Evolutionary conservation across 2,113 vertebrate genomes (phyloP).

Genomic region (Motacilla tschutschensis): DNA sequence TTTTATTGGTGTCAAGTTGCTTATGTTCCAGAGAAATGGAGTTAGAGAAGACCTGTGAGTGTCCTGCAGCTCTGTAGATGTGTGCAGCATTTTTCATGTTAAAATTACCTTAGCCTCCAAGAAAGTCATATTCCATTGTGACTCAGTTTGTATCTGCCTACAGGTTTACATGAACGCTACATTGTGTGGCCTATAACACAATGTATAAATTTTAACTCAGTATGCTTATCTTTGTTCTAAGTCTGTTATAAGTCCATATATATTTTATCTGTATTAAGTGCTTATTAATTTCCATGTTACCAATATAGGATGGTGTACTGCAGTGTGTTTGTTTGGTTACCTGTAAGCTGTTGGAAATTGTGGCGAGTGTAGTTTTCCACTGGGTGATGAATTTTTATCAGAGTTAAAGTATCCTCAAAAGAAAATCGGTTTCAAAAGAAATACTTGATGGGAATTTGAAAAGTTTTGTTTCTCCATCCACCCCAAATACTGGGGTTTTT

Average conservation of each 20-base stretch:
- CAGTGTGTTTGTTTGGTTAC: not conserved
- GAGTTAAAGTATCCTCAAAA: not conserved
- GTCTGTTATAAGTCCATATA: not conserved
- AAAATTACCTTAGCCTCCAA: not conserved
- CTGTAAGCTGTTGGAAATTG: not conserved
- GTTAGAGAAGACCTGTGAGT: not conserved
- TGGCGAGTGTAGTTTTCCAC: fast-evolving
- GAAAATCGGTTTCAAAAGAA: not conserved
- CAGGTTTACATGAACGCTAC: not conserved
- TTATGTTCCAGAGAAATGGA: not conserved
- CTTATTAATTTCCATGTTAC: not conserved
- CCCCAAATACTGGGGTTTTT: not conserved
- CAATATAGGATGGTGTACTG: not conserved
- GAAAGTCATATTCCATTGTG: not conserved
- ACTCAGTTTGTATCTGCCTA: not conserved
- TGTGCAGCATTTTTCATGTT: not conserved
- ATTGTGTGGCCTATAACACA: not conserved
- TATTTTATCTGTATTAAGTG: not conserved
- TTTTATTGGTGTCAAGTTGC: not conserved
- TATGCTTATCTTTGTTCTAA: not conserved
- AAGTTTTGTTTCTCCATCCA: not conserved
- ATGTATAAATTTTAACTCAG: not conserved
- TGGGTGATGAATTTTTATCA: not conserved
- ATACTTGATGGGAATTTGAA: not conserved
- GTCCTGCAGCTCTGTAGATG: not conserved